Conservation (phyloP, 2,113 vertebrate genomes). For the Machaerirhynchus nigripectus region DNA sequence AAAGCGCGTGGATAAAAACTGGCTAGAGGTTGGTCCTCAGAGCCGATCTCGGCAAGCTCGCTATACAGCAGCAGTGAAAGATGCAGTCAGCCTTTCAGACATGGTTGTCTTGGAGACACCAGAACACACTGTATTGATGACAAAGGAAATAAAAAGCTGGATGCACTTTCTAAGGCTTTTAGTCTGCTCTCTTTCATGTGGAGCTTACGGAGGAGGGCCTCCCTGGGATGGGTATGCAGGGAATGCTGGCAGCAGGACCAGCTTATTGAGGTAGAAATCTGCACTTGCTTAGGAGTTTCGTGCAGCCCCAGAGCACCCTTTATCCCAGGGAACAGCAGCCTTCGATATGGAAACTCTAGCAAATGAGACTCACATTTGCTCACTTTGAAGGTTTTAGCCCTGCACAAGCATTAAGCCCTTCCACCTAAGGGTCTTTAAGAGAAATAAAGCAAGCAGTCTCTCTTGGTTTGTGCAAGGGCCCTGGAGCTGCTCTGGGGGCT, state of each 20-base stretch:
- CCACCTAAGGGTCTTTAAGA: not conserved
- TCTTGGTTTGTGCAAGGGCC: not conserved
- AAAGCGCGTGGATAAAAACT: not conserved
- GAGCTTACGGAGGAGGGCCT: constrained; percentile 51
- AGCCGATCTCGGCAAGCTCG: not conserved
- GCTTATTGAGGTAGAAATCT: constrained; percentile 19
- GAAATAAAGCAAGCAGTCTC: not conserved
- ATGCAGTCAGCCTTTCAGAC: constrained; percentile 59
- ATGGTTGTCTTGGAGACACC: constrained; percentile 71
- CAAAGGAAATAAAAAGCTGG: constrained; percentile 68
- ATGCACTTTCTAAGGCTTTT: constrained; percentile 65
- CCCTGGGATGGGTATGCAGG: constrained; percentile 20
- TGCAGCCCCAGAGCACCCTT: not conserved
- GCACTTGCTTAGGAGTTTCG: not conserved
- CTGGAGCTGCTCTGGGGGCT: not conserved
- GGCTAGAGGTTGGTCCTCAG: not conserved
- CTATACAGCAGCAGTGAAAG: constrained; percentile 44
- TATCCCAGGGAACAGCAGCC: not conserved
- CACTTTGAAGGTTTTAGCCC: not conserved
- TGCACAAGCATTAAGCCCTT: not conserved
- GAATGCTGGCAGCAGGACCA: constrained; percentile 46
- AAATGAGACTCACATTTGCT: not conserved
- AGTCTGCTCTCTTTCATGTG: constrained; percentile 51
- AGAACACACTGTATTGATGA: constrained; percentile 57
- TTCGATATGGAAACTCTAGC: not conserved